Conservation (phyloP, 2,888 invertebrate genomes). For the Eupithecia subfuscata region DNA sequence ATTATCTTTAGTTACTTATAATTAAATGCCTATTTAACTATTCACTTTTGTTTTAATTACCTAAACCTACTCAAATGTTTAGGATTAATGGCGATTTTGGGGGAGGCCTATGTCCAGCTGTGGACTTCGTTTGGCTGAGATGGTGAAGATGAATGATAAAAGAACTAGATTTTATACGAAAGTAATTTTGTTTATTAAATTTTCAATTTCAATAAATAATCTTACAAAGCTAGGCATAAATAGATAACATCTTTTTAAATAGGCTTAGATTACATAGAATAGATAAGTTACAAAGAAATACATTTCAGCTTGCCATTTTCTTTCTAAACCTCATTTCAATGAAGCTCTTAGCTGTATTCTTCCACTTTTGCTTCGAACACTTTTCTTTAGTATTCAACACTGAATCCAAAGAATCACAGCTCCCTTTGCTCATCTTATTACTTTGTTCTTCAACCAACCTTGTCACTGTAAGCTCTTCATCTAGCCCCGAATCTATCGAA, state of each 20-base stretch:
- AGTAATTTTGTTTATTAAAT: background rate
- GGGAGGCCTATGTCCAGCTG: background rate
- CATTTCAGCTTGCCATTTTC: conserved; percentile 17
- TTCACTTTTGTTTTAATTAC: conserved; percentile 29
- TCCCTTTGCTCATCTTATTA: conserved; percentile 4
- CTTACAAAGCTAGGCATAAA: conserved; percentile 8
- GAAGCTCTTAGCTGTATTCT: conserved; percentile 42
- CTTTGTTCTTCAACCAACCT: conserved; percentile 35
- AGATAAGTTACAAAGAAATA: background rate
- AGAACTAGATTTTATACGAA: background rate
- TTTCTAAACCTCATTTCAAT: conserved; percentile 45
- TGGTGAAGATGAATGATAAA: background rate
- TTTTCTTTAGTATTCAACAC: conserved; percentile 36
- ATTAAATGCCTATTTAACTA: conserved; percentile 57
- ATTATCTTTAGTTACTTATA: conserved; percentile 38
- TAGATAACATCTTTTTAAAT: background rate
- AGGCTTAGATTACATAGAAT: background rate
- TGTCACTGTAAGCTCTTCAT: conserved; percentile 32
- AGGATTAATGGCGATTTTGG: too few species aligned
- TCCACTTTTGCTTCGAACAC: conserved; percentile 43
- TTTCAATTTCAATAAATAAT: background rate
- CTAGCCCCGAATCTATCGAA: conserved; percentile 38
- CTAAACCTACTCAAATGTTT: background rate
- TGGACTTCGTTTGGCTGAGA: too few species aligned
- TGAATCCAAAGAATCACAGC: conserved; percentile 41